A percentile compares a stretch with the other conserved stretches of the same genome.
Conservation (phyloP, 2,797 vertebrate genomes). For the Triplophysa yarkandensis region DNA sequence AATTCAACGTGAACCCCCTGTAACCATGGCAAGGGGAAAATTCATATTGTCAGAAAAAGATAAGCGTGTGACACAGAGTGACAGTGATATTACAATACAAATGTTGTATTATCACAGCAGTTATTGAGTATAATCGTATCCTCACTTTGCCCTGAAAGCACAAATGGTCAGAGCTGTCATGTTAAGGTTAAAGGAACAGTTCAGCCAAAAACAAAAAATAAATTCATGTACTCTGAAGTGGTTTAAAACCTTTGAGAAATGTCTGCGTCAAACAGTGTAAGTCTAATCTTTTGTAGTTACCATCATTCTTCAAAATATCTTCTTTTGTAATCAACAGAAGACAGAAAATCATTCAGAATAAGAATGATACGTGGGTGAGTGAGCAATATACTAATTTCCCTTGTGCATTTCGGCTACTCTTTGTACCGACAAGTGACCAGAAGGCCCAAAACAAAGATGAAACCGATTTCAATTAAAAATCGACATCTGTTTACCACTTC, state of each 20-base stretch:
- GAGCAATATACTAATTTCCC: too few species aligned
- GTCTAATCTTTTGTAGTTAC: too few species aligned
- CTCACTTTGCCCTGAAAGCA: not conserved
- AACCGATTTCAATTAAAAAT: constrained; percentile 20
- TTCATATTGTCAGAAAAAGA: constrained; percentile 45
- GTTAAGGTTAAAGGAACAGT: too few species aligned
- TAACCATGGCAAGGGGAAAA: constrained; percentile 32
- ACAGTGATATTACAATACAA: not conserved
- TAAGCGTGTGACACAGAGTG: not conserved
- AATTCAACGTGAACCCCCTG: constrained; percentile 24
- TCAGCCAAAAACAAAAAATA: too few species aligned
- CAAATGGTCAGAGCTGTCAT: not conserved
- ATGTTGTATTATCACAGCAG: not conserved
- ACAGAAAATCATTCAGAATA: too few species aligned
- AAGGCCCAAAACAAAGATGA: not conserved
- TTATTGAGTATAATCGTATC: too few species aligned
- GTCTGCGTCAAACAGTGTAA: too few species aligned
- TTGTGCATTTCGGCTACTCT: not conserved
- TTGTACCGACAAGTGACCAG: not conserved
- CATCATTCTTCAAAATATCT: too few species aligned
- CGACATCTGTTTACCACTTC: constrained; percentile 34
- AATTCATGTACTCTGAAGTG: too few species aligned
- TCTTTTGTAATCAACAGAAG: too few species aligned
- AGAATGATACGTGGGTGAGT: too few species aligned
- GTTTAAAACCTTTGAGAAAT: too few species aligned